phyloP scores from a whole-genome alignment of 2,888 invertebrate genomes.

The Busseola fusca region DNA sequence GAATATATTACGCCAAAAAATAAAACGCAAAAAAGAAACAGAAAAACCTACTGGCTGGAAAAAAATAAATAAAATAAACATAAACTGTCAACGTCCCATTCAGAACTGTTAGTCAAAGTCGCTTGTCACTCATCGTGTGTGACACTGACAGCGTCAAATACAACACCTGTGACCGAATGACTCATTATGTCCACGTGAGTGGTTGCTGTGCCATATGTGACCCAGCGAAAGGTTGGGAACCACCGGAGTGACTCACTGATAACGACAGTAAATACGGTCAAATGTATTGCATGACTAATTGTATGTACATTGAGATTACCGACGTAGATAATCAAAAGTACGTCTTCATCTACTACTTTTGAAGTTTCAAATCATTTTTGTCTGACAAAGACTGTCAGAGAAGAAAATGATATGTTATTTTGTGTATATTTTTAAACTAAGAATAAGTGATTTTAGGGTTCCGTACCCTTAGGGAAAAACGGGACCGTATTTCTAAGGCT shows the following conservation, averaged over 20 bases:
- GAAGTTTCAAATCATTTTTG: constrained; percentile 24
- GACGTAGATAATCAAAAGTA: constrained; percentile 36
- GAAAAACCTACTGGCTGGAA: neutral
- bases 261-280: constrained; percentile 55
- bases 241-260: constrained; percentile 67
- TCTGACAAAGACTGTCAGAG: neutral
- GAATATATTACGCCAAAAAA: neutral
- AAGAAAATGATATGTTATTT: neutral
- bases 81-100: neutral
- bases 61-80: neutral
- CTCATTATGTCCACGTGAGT: constrained; percentile 61
- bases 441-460: too few relatives aligned
- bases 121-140: constrained; percentile 43
- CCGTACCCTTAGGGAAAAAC: too few relatives aligned
- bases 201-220: constrained; percentile 64
- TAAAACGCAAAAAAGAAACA: neutral
- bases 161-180: constrained; percentile 68
- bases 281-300: constrained; percentile 59
- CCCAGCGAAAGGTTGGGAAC: constrained; percentile 67
- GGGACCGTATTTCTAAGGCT: too few relatives aligned
- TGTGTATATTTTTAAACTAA: constrained; percentile 7
- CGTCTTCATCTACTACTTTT: constrained; percentile 17
- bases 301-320: constrained; percentile 45
- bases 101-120: constrained; percentile 28
- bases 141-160: constrained; percentile 41